These are phyloP conservation scores for Drosophila arizonae DNA, from an alignment of 1,140 invertebrate species.

Conservation along the genomic window DNA sequence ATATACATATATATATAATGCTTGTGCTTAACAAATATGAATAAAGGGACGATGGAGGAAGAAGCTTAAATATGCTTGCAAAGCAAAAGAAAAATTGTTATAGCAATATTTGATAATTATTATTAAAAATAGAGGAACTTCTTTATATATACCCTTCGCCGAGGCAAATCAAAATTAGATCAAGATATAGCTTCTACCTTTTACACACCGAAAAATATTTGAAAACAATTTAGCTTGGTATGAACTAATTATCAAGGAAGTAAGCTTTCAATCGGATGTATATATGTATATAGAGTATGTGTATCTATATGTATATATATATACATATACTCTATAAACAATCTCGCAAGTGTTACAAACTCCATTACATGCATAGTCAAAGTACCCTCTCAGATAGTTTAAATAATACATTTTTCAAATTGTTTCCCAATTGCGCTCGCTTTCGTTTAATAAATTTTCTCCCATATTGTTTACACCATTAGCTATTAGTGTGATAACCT, in stretches of 20 bases:
- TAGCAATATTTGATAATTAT: too few species aligned
- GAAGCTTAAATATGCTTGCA: too few species aligned
- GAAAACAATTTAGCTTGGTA: too few species aligned
- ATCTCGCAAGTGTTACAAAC: too few species aligned
- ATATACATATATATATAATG: conserved; percentile 6
- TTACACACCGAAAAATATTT: too few species aligned
- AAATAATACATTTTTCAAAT: conserved; percentile 9
- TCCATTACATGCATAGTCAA: not conserved
- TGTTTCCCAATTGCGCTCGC: conserved; percentile 43
- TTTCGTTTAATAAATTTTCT: conserved; percentile 55
- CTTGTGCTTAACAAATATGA: conserved; percentile 47
- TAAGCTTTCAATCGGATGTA: not conserved
- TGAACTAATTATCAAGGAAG: too few species aligned
- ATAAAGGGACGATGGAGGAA: conserved; percentile 41
- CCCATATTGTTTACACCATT: conserved; percentile 36
- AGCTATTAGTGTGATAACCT: conserved; percentile 66
- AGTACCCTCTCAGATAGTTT: not conserved
- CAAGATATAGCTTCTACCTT: too few species aligned
- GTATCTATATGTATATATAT: not conserved
- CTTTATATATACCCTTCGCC: too few species aligned
- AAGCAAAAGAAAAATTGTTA: not conserved
- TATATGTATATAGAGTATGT: not conserved
- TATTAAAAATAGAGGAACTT: too few species aligned
- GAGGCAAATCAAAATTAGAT: too few species aligned
- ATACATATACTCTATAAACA: too few species aligned